phyloP scores from a whole-genome alignment of 1,140 invertebrate species.

The Pinna nobilis region DNA sequence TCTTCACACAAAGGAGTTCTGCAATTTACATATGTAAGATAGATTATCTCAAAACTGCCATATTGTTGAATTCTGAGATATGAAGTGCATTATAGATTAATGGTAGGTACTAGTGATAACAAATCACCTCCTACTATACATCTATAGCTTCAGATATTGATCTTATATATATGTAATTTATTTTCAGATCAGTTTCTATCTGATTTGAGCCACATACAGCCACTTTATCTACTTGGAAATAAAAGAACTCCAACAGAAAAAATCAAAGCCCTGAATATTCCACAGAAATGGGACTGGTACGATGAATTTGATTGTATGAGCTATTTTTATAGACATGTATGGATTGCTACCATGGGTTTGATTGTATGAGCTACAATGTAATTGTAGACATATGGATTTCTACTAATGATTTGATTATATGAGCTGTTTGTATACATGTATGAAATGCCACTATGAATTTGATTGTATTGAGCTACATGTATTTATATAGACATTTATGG shows the following conservation, averaged over 20 bases:
- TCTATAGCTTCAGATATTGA: neutral
- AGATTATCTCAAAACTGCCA: neutral
- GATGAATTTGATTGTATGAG: neutral
- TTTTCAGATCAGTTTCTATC: slow-evolving; percentile 42
- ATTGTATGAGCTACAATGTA: neutral
- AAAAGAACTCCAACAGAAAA: slow-evolving; percentile 6
- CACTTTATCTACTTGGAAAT: neutral
- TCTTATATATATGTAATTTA: neutral
- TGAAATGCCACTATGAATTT: no score
- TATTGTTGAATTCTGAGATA: neutral
- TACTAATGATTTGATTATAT: no score
- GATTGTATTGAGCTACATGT: no score
- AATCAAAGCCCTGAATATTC: slow-evolving; percentile 39
- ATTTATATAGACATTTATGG: no score
- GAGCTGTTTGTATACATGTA: no score
- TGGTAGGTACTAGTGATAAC: neutral
- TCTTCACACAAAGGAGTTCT: neutral
- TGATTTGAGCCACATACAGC: slow-evolving; percentile 27
- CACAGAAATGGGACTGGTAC: slow-evolving; percentile 53
- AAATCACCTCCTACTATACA: neutral
- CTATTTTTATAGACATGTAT: neutral
- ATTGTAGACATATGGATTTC: neutral
- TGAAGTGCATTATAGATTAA: neutral
- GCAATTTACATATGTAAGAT: neutral
- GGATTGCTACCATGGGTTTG: neutral